A percentile compares a stretch with the other conserved stretches of the same genome.
Conservation (phyloP, 2,113 vertebrate species). For the Emydocephalus ijimae region DNA sequence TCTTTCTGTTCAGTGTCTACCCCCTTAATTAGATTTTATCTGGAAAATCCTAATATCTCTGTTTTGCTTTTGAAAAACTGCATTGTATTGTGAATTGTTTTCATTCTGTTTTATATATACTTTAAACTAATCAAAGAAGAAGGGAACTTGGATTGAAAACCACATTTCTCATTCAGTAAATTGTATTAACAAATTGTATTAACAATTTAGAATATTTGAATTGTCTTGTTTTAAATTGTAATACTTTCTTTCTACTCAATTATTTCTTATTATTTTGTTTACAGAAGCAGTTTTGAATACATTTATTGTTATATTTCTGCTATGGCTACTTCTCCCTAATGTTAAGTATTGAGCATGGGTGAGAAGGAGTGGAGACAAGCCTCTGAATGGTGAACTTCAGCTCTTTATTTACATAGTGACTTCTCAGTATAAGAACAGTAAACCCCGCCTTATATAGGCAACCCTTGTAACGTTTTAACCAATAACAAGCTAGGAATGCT, state of each 20-base stretch:
- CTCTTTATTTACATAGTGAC: too few relatives aligned
- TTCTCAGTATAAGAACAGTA: too few relatives aligned
- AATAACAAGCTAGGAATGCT: too few relatives aligned
- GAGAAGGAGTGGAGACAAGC: too few relatives aligned
- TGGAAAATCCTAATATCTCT: neutral
- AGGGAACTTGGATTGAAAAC: neutral
- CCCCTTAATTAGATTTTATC: neutral
- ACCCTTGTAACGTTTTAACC: too few relatives aligned
- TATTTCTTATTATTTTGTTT: neutral
- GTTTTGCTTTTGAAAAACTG: neutral
- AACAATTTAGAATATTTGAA: neutral
- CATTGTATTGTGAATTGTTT: neutral
- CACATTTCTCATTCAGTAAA: neutral
- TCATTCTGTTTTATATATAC: neutral
- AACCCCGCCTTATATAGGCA: too few relatives aligned
- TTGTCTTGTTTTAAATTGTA: accelerated
- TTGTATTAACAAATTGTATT: neutral
- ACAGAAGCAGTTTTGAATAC: neutral
- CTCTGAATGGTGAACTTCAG: too few relatives aligned
- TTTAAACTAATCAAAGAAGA: neutral
- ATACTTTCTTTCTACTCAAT: neutral
- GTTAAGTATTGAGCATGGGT: too few relatives aligned
- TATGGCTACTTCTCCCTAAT: neutral
- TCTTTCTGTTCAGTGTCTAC: neutral
- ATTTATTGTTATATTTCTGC: neutral